Conservation (phyloP, 2,113 vertebrate genomes). For the Hipposideros armiger region DNA sequence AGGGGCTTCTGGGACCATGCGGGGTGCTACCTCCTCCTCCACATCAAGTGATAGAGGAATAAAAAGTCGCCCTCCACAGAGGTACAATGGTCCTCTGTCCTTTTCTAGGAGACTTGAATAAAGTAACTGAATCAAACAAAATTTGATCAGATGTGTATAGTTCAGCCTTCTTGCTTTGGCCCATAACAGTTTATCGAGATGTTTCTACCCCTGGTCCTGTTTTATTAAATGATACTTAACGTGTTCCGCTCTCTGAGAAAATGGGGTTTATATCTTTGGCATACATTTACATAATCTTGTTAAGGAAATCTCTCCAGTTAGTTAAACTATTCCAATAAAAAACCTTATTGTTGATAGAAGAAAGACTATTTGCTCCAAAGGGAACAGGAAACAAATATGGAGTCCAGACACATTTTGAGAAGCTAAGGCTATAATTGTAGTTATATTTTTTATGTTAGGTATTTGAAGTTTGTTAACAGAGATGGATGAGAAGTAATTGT, state of each 20-base stretch:
- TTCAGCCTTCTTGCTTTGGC: slow-evolving; percentile 74
- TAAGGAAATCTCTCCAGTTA: slow-evolving; percentile 80
- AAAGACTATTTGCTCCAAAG: slow-evolving; percentile 74
- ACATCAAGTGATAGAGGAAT: not conserved
- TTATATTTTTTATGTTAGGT: slow-evolving; percentile 67
- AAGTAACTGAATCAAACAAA: slow-evolving; percentile 79
- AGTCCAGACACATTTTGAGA: slow-evolving; percentile 62
- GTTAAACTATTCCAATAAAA: slow-evolving; percentile 77
- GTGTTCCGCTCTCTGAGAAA: slow-evolving; percentile 80
- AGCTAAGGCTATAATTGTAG: slow-evolving; percentile 50
- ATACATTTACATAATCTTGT: slow-evolving; percentile 84
- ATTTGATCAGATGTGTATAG: slow-evolving; percentile 78
- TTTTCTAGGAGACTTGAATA: slow-evolving; percentile 79
- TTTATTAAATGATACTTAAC: slow-evolving; percentile 84
- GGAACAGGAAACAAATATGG: slow-evolving; percentile 65
- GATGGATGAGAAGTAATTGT: slow-evolving; percentile 68
- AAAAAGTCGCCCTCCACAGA: slow-evolving; percentile 32
- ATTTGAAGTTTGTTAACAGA: slow-evolving; percentile 76
- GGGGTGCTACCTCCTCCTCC: not conserved
- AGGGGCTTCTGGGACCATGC: not conserved
- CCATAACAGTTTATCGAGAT: slow-evolving; percentile 76
- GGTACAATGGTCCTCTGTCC: slow-evolving; percentile 60
- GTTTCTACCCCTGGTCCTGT: slow-evolving; percentile 75
- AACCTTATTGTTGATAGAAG: slow-evolving; percentile 71
- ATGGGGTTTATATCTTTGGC: slow-evolving; percentile 80